A percentile compares a stretch with the other conserved stretches of the same genome.
Evolutionary conservation across 1,140 invertebrate species (phyloP).

Genomic region (Chironomus striatipennis): DNA sequence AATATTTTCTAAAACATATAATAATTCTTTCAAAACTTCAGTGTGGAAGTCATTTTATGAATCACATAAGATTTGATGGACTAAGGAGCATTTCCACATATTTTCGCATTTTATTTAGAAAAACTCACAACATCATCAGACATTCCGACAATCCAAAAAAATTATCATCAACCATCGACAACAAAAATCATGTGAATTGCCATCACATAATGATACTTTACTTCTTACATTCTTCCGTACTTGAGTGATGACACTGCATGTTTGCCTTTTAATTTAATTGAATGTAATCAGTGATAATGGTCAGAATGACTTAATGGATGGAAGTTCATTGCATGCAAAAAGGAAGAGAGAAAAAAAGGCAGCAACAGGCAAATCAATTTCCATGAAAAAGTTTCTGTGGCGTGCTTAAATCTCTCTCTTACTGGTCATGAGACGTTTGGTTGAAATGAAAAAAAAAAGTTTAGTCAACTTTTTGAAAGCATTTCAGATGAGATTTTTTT

Average conservation of each 20-base stretch:
- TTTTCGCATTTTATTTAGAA: no score
- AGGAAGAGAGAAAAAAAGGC: not conserved
- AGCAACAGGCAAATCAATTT: conserved; percentile 3
- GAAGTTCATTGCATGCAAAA: no score
- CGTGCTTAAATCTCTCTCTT: not conserved
- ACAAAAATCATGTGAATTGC: not conserved
- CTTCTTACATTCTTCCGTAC: not conserved
- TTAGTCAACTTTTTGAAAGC: not conserved
- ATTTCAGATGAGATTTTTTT: not conserved
- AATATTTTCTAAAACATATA: no score
- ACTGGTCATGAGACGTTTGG: not conserved
- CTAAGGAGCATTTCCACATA: no score
- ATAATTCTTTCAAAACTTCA: no score
- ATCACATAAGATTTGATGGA: no score
- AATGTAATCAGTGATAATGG: conserved; percentile 18
- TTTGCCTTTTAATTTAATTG: conserved; percentile 22
- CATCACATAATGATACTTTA: not conserved
- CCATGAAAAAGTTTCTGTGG: not conserved
- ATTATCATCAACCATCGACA: no score
- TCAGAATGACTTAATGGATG: not conserved
- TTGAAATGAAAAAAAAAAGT: not conserved
- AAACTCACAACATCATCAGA: no score
- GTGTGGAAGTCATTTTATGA: no score
- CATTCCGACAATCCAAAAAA: no score
- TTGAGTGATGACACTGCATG: not conserved